Base-by-base conservation (phyloP, 37 sponge, comb jelly and placozoan genomes). In the Spongilla lacustris region DNA sequence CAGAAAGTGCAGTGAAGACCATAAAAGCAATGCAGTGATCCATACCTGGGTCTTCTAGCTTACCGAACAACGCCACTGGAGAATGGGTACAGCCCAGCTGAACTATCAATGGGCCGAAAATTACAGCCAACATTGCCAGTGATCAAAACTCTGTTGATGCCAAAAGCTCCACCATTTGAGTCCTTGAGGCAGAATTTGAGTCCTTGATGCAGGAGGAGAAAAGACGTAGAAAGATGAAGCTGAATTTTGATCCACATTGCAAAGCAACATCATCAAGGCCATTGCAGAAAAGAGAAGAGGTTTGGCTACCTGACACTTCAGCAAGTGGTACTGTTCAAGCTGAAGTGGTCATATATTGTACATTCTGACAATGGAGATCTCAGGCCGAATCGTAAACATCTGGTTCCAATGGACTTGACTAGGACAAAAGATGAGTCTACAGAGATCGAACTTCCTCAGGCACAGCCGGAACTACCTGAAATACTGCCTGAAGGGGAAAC, bases 1-100 rank as follows among this genome's bases (percentile, higher is more conserved):
- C 86, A 28, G 86, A 85, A 68, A 46, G 86, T n/a, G 41, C 78
- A 19, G 86, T 85, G 36, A 76, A 69, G 69, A 85, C 86, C 30
- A 69, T 85, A 12, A 85, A 85, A 36, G 28, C 35, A 23, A 66
- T 85, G 31, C 69, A 34, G 34, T 27, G 79, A 86, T n/a, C 81
- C 74, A 38, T 80, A 34, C 31, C 46, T 80, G 48, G 82, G 67
- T 0, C 67, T 87, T 25, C 31, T 87, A 66, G 73, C 81, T 3
- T 81, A 87, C 48, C 74, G 81, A 35, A 66, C 88, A 28, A 81
- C 88, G 4, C 88, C 81, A 33, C 86, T 87, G 74, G 46, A 50
- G 58, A 32, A 81, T 72, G 81, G 88, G 37, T 87, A 81, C 58
- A 80, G 80, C 36, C 87, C 87, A 79, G 79, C 81, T 25, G 87